These are phyloP conservation scores for Amphilophus citrinellus DNA, from an alignment of 2,113 vertebrate genomes.

Conservation along the genomic window DNA sequence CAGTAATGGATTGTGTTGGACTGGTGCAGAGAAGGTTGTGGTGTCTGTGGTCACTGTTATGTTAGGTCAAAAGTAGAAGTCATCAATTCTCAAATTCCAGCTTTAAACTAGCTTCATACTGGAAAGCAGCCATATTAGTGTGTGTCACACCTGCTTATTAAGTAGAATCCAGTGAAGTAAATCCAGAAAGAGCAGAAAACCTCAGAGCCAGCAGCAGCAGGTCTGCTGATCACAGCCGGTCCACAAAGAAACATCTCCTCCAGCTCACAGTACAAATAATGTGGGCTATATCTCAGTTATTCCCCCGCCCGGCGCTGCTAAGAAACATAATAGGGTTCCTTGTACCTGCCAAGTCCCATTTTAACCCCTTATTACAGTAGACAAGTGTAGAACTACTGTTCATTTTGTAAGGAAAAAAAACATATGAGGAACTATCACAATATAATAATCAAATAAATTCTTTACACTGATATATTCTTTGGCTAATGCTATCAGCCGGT, in stretches of 20 bases:
- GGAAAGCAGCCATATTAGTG: neutral
- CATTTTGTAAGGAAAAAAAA: no score
- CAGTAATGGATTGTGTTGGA: neutral
- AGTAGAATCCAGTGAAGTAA: neutral
- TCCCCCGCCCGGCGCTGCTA: no score
- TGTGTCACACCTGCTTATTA: neutral
- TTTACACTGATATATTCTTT: neutral
- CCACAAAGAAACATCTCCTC: neutral
- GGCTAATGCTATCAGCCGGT: accelerated
- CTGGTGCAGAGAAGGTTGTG: neutral
- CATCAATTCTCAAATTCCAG: neutral
- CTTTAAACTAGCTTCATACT: neutral
- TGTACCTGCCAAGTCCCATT: neutral
- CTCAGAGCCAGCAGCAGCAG: neutral
- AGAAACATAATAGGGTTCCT: neutral
- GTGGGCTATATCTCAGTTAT: neutral
- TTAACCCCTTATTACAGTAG: neutral
- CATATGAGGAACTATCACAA: neutral
- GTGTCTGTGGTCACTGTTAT: neutral
- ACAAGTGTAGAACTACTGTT: neutral
- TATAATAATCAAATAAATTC: neutral
- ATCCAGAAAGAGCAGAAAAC: neutral
- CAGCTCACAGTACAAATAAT: neutral
- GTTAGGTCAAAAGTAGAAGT: conserved; percentile 10
- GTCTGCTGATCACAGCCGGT: neutral